Evolutionary conservation across 2,113 vertebrate genomes (phyloP), one percentile per base, ranked within the genome.

Genomic region (Amphiprion ocellaris): DNA sequence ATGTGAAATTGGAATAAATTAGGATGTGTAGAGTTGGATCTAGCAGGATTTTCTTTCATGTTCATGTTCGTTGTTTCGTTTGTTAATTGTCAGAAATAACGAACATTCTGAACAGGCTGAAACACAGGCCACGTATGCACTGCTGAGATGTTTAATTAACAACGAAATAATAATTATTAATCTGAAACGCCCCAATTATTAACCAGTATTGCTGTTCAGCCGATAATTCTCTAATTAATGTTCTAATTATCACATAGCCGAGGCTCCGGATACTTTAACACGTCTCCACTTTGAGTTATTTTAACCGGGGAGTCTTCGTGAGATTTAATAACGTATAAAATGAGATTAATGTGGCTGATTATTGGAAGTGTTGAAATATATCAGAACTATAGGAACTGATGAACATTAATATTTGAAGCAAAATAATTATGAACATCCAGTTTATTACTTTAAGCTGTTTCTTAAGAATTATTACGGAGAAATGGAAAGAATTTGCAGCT

Each of bases 111-210:
- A 55, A 65, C 65, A 70, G 52, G 60, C 41, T 82, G 64, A 86
- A 86, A 62, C 72, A 85, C 60, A 83, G 70, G 69, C 77, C 66
- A 76, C 77, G 63, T 46, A 69, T 80, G 77, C 49, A 79, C 73
- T 15, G 24, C 26, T 79, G 74, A 86, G 79, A 73, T 21, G 53
- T 86, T 80, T 68, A 23, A 76, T 89, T 88, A 88, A 82, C 85
- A 77, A 80, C 87, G 63, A 79, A 86, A 81, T 54, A 68, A 87
- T 89, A 89, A 89, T 90, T 83, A 85, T 90, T 66, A 28, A 74
- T 89, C 62, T 83, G 28, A 83, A 89, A 81, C 64, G 80, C 61
- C 67, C 63, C 75, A 86, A 90, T 92, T 86, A 91, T 90, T 70
- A 83, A 79, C 78, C 17, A 41, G 68, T 46, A 73, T 91, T 87